Percentiles rank a stretch among this genome's conserved stretches.
Evolutionary conservation across 2,113 vertebrate species (phyloP).

Genomic region (Hucho hucho): DNA sequence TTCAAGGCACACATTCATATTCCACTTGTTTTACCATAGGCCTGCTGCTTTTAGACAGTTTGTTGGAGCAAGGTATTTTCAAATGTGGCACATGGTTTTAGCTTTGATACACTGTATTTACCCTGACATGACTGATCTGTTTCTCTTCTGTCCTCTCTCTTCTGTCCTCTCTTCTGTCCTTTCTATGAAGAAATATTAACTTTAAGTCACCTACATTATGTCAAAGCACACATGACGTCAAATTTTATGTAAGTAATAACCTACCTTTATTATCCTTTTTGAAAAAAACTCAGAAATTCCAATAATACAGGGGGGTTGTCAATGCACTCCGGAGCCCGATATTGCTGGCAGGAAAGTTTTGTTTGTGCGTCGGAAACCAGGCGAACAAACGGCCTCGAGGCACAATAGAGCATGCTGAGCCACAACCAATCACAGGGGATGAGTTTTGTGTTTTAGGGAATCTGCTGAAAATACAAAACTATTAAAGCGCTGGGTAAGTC

Average conservation of each 20-base stretch:
- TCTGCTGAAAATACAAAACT: constrained; percentile 81
- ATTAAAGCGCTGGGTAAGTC: constrained; percentile 58
- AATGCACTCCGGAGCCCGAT: constrained; percentile 60
- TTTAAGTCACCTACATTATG: background rate
- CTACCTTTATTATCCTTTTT: constrained; percentile 55
- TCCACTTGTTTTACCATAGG: background rate
- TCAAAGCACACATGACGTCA: constrained; percentile 2
- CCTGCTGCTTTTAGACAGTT: background rate
- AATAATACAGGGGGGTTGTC: constrained; percentile 50
- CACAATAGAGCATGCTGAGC: constrained; percentile 62
- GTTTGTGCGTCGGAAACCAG: constrained; percentile 61
- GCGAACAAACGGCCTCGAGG: constrained; percentile 51
- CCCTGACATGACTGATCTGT: too few relatives aligned
- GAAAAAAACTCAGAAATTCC: constrained; percentile 55
- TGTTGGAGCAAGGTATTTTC: background rate
- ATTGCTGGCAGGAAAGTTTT: constrained; percentile 69
- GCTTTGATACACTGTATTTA: too few relatives aligned
- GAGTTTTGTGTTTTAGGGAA: constrained; percentile 73
- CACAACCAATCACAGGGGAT: constrained; percentile 68
- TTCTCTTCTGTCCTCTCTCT: too few relatives aligned
- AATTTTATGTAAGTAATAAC: constrained; percentile 13
- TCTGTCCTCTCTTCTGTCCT: background rate
- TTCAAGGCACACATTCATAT: background rate
- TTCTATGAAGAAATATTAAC: background rate
- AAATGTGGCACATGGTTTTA: background rate